Base-by-base conservation (phyloP, 1,140 invertebrate genomes). In the Papilio polyxenes region DNA sequence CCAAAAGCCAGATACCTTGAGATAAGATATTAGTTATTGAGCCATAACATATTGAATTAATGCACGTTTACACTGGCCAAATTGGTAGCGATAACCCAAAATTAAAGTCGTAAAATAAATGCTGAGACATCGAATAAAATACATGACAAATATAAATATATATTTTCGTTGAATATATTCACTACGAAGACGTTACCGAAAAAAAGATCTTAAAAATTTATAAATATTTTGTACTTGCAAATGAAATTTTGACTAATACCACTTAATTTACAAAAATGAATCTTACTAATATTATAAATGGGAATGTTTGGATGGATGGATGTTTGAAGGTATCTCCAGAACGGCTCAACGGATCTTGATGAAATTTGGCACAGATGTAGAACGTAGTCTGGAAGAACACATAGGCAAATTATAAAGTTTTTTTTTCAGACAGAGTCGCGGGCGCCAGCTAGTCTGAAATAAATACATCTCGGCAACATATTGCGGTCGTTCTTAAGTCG, bases 201-300 rank as follows among this genome's bases (percentile, higher is more conserved):
- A 88, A 88, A 88, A 80, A 78, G 81, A 85, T 82, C 59, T 84
- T 83, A 82, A 85, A 89, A 89, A 84, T 91, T 87, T 91, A 91
- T 90, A 91, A 92, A 93, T 93, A 92, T 92, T 94, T 92, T 92
- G 87, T 91, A 85, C 87, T 81, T 84, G 82, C 86, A 87, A 84
- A 80, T 83, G 84, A 89, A 89, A 88, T 91, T 91, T 90, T 93
- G 92, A 93, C 92, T 92, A 92, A 93, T 94, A 93, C 92, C 88
- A 91, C 90, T 94, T 94, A 93, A 94, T 94, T 93, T 93, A 91
- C 87, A 90, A 89, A 92, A 93, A 94, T 92, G 89, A 94, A 91
- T 89, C 23, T 31, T 31, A 31, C 23, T 31, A 31, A 31, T 31
- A 31, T 31, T 31, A 31, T 1, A 1, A 31, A 31, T 31, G 23